Percentiles rank a stretch among this genome's conserved stretches.
phyloP scores from a whole-genome alignment of 2,113 vertebrate genomes.

The Cinclus mexicanus region DNA sequence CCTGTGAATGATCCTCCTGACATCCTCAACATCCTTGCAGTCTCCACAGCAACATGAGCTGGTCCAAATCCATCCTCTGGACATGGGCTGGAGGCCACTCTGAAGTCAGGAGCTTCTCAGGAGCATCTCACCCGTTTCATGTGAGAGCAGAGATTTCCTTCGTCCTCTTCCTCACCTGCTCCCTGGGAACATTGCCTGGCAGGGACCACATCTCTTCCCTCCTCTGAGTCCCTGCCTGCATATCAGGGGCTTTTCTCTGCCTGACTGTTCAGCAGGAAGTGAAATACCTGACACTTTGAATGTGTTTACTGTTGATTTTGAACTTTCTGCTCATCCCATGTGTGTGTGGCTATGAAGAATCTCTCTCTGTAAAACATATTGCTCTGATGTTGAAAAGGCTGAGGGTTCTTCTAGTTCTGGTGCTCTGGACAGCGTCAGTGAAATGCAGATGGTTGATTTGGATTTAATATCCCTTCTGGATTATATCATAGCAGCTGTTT shows the following conservation, averaged over 20 bases:
- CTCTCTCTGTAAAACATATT: background rate
- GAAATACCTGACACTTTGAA: background rate
- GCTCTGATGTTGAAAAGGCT: background rate
- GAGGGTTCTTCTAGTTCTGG: background rate
- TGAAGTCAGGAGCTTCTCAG: background rate
- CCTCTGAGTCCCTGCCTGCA: background rate
- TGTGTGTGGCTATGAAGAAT: background rate
- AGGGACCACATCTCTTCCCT: background rate
- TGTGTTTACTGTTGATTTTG: background rate
- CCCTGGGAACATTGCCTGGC: background rate
- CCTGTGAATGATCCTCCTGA: background rate
- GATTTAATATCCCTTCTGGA: background rate
- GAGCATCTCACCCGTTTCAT: background rate
- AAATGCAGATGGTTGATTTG: background rate
- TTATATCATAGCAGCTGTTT: background rate
- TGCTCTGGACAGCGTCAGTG: accelerated
- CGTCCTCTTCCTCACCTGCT: background rate
- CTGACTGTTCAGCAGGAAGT: background rate
- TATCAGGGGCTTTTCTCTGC: background rate
- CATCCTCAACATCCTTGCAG: background rate
- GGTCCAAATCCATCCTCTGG: background rate
- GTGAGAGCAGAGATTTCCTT: background rate
- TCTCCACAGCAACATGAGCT: background rate
- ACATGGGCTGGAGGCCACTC: background rate
- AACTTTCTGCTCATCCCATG: background rate